Percentiles rank a stretch among this genome's conserved stretches.
phyloP scores from a whole-genome alignment of 2,888 invertebrate genomes.

The Oegoconia quadripuncta region DNA sequence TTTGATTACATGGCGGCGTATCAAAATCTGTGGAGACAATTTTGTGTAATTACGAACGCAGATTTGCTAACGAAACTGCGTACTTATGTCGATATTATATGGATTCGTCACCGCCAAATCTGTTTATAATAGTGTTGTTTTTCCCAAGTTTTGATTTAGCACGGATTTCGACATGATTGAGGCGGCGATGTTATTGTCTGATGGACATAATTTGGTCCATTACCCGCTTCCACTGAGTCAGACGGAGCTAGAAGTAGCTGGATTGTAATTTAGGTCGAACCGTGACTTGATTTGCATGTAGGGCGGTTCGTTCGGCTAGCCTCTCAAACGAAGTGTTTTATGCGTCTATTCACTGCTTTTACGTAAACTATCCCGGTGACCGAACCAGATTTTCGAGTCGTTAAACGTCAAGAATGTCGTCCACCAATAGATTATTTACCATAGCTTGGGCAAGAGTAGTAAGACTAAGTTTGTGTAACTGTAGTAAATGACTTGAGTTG shows the following conservation, averaged over 20 bases:
- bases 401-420: slow-evolving; percentile 37
- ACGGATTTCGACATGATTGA: slow-evolving; percentile 58
- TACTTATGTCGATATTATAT: slow-evolving; percentile 42
- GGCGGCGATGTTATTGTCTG: slow-evolving; percentile 49
- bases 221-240: slow-evolving; percentile 47
- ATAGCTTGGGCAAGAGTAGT: background rate
- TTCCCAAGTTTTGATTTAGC: slow-evolving; percentile 44
- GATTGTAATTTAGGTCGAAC: slow-evolving; percentile 62
- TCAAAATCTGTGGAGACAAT: slow-evolving; percentile 30
- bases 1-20: slow-evolving; percentile 22
- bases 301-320: slow-evolving; percentile 46
- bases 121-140: slow-evolving; percentile 68
- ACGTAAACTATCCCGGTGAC: slow-evolving; percentile 38
- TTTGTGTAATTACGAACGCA: slow-evolving; percentile 40
- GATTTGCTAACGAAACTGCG: slow-evolving; percentile 36
- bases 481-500: too few relatives aligned
- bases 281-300: slow-evolving; percentile 74
- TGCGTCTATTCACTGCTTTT: slow-evolving; percentile 54
- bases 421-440: slow-evolving; percentile 13
- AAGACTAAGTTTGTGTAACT: background rate
- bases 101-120: slow-evolving; percentile 58
- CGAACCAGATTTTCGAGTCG: slow-evolving; percentile 38
- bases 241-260: slow-evolving; percentile 46
- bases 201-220: slow-evolving; percentile 61
- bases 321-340: slow-evolving; percentile 50